phyloP scores from a whole-genome alignment of 1,140 invertebrate genomes.

The Ridgeia piscesae region DNA sequence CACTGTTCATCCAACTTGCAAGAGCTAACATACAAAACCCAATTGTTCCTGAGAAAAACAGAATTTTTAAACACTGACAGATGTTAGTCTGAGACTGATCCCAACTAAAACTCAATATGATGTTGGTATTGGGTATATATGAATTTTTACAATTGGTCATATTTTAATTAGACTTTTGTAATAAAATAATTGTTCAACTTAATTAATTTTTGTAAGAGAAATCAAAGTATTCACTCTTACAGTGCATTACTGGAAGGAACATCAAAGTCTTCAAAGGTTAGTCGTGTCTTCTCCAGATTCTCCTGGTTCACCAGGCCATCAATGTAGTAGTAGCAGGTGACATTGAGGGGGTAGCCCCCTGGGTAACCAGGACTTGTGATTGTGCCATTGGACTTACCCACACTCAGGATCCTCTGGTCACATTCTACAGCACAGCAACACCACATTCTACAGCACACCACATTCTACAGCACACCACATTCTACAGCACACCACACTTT shows the following conservation, averaged over 20 bases:
- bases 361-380: constrained; percentile 96
- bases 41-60: too few species aligned
- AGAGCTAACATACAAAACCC: too few species aligned
- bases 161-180: not conserved
- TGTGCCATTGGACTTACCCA: constrained; percentile 81
- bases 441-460: constrained; percentile 16
- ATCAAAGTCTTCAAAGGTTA: constrained; percentile 85
- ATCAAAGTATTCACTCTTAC: not conserved
- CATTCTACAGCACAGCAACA: constrained; percentile 67
- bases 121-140: not conserved
- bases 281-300: constrained; percentile 86
- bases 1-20: too few species aligned
- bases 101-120: not conserved
- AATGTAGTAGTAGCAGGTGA: constrained; percentile 95
- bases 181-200: not conserved
- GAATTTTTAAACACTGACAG: not conserved
- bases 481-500: too few species aligned
- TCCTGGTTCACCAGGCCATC: constrained; percentile 95
- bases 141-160: not conserved
- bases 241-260: constrained; percentile 66
- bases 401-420: constrained; percentile 92
- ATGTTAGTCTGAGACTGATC: not conserved
- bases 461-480: too few species aligned
- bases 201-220: not conserved
- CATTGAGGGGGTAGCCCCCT: constrained; percentile 88